Evolutionary conservation across 30 jellyfish, hydroid and myxozoan genomes (phyloP).

Genomic region (Aurelia aurita complex sp. Pacific): DNA sequence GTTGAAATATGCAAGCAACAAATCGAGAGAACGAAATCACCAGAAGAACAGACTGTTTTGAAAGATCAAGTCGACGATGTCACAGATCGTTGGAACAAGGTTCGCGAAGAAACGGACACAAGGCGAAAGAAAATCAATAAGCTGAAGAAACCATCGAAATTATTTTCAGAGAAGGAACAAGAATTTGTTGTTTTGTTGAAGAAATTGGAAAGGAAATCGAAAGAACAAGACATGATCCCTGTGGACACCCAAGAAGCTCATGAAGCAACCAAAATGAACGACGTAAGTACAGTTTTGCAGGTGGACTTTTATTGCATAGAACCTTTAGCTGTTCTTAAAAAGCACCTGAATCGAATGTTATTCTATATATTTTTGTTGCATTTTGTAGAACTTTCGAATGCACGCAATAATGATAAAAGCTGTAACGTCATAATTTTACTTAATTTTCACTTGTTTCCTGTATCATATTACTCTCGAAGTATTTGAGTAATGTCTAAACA

Average conservation of each 20-base stretch:
- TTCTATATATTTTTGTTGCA: too few relatives aligned
- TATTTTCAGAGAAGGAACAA: conserved; percentile 49
- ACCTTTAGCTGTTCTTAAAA: too few relatives aligned
- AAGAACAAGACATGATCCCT: conserved; percentile 53
- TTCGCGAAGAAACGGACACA: conserved; percentile 9
- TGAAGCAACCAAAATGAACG: conserved; percentile 18
- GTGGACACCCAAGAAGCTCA: conserved; percentile 44
- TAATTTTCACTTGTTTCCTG: too few relatives aligned
- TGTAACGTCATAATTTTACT: too few relatives aligned
- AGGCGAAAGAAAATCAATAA: conserved; percentile 67
- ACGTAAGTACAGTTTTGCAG: conserved; percentile 7
- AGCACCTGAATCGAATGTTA: too few relatives aligned
- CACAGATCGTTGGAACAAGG: conserved; percentile 52
- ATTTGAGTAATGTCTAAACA: too few relatives aligned
- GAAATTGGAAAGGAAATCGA: conserved; percentile 39
- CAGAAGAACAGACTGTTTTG: conserved; percentile 51
- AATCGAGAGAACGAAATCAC: conserved; percentile 36
- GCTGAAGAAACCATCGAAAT: conserved; percentile 65
- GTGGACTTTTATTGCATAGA: too few relatives aligned
- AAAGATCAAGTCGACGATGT: conserved; percentile 51
- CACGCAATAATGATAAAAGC: too few relatives aligned
- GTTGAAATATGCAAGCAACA: conserved; percentile 52
- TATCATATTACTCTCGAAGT: too few relatives aligned
- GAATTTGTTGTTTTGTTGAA: conserved; percentile 61
- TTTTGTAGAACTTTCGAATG: too few relatives aligned